Percentiles rank a stretch among this genome's conserved stretches.
Evolutionary conservation across 1,140 invertebrate genomes (phyloP).

Genomic region (Drosophila pandora): DNA sequence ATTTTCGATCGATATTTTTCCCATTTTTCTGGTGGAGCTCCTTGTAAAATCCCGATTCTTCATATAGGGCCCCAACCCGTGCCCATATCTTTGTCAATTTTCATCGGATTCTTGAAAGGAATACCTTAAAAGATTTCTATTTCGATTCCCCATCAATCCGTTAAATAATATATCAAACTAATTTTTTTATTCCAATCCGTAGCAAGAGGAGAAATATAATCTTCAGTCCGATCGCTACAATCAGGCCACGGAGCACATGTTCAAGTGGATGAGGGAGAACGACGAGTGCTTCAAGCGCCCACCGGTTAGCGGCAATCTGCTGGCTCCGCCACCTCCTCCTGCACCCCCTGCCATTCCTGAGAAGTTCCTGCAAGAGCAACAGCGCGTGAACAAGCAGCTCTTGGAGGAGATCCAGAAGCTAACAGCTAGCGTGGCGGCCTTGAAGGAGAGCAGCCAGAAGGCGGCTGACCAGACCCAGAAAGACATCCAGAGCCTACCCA

Average conservation of each 20-base stretch:
- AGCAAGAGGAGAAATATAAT: slow-evolving; percentile 83
- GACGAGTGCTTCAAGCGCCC: slow-evolving; percentile 73
- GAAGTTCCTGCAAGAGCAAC: slow-evolving; percentile 63
- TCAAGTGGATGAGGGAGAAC: slow-evolving; percentile 86
- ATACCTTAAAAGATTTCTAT: too few species aligned
- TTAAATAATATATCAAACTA: neutral
- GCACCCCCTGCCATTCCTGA: slow-evolving; percentile 36
- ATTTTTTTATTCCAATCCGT: neutral
- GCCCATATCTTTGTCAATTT: too few species aligned
- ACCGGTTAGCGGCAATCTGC: slow-evolving; percentile 63
- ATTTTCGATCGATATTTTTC: too few species aligned
- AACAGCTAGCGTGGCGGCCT: slow-evolving; percentile 84
- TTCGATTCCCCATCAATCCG: neutral
- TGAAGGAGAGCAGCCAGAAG: slow-evolving; percentile 83
- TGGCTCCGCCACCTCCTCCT: slow-evolving; percentile 26
- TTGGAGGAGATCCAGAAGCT: slow-evolving; percentile 85
- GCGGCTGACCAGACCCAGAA: slow-evolving; percentile 56
- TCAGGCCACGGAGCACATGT: slow-evolving; percentile 87
- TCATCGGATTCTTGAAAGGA: too few species aligned
- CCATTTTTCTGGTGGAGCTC: too few species aligned
- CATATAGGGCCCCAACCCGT: too few species aligned
- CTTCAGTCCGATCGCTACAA: slow-evolving; percentile 88
- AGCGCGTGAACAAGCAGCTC: slow-evolving; percentile 83
- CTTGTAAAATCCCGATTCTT: too few species aligned
- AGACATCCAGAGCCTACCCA: slow-evolving; percentile 57